These are phyloP conservation scores for Polia nebulosa DNA, from an alignment of 2,888 invertebrate species.

Conservation along the genomic window DNA sequence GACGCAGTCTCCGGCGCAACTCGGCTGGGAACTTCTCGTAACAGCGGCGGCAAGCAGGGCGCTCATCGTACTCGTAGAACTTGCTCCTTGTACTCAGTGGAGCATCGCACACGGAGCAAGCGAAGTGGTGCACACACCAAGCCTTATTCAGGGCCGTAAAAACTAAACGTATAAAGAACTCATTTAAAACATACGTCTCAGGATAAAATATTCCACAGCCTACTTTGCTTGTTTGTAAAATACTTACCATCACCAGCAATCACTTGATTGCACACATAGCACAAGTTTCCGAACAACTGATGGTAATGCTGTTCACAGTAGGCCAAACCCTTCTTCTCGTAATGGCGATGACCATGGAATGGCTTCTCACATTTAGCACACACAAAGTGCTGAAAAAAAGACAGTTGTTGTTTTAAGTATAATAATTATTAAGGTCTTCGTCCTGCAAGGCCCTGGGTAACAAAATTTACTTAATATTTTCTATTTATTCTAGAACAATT, in stretches of 20 bases:
- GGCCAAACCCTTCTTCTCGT: constrained; percentile 99
- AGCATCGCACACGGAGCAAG: constrained; percentile 98
- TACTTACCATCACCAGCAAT: constrained; percentile 98
- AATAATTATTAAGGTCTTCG: neutral
- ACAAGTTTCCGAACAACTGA: constrained; percentile 99
- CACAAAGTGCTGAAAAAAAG: constrained; percentile 96
- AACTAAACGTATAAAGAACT: constrained; percentile 89
- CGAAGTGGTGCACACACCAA: constrained; percentile 99
- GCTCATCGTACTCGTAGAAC: constrained; percentile 99
- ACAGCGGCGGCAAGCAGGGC: constrained; percentile 99
- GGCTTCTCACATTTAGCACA: constrained; percentile 99
- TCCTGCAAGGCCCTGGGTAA: neutral
- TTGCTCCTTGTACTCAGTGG: constrained; percentile 99
- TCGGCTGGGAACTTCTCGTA: constrained; percentile 99
- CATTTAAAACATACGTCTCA: neutral
- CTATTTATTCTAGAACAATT: no score
- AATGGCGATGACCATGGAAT: constrained; percentile 99
- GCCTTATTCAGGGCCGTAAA: constrained; percentile 99
- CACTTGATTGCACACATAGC: constrained; percentile 99
- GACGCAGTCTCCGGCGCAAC: constrained; percentile 97
- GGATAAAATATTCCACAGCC: neutral
- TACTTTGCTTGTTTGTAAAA: neutral
- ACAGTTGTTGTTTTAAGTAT: neutral
- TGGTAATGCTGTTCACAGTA: constrained; percentile 99
- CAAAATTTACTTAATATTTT: no score